Evolutionary conservation across 2,888 invertebrate genomes (phyloP), one percentile per base, ranked within the genome.

Genomic region (Ichneumoninae sp.): DNA sequence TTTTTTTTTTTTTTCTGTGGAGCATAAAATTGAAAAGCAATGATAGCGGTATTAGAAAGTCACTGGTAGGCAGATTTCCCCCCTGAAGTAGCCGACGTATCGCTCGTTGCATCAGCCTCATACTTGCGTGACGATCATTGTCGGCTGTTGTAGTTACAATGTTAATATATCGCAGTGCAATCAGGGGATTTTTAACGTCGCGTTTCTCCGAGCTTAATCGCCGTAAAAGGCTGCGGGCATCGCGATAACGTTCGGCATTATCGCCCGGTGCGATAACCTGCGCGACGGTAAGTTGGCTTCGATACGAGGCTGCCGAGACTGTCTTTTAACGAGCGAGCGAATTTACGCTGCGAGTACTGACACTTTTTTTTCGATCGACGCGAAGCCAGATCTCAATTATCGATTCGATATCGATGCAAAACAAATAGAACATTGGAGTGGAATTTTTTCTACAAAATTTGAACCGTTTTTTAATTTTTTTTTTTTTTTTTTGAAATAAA

Each of bases 231-330:
- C 50, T 65, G 75, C 75, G 75, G 75, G 50, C 65, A 75, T 75
- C 50, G 75, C 36, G 75, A 75, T 75, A 75, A 75, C 54, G 70
- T 4, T 19, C 60, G 44, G 66, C 77, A 73, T 81, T 81, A 84
- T 81, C 83, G 60, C 40, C 40, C 47, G 52, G 54, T 33, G 60
- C 81, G 83, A 84, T 84, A 84, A 84, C 71, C 81, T 77, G 77
- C 26, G 22, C 70, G 75, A 36, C 52, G 40, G 66, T 13, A 26
- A 57, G 57, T 22, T 26, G 13, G 57, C 54, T 52, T 52, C 52
- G 52, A 52, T n/a, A 22, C 22, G 10, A 54, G 7, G 19, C 54
- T 19, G 3, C 54, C 57, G 22, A 26, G 13, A 26, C n/a, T n/a
- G 57, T 57, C 57, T 57, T 57, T 57, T 57, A 13, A 10, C 57